Evolutionary conservation across 2,113 vertebrate genomes (phyloP), one percentile per base, ranked within the genome.

Genomic region (Ceuthmochares aereus): DNA sequence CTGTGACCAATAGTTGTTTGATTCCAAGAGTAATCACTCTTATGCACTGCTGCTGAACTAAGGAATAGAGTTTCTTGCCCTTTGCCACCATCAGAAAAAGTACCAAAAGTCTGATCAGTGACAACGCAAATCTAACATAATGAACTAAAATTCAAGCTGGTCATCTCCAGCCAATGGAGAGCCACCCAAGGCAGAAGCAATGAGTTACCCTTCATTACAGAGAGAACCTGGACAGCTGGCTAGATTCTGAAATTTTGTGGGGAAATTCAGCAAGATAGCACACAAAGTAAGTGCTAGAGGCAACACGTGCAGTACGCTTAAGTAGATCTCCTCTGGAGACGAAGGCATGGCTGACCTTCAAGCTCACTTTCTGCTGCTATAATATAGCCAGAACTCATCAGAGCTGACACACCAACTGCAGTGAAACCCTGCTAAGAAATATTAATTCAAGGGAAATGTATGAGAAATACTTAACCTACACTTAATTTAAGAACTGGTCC

Each of bases 291-390:
- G 8, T 12, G 29, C 30, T 6, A n/a, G 12, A 59, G 52, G 64
- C 19, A 77, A 36, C 16, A 14, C 0, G 3, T 18, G 9, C 49
- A 62, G 32, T n/a, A 32, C 0, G 0, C 6, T 34, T 14, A 59
- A 37, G 52, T 21, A 34, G 20, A n/a, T 21, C 14, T 34, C 42
- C 40, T 42, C 55, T 37, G 75, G 52, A 76, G 88, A 52, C 4
- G 1, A 37, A 66, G 32, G 25, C 42, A 30, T 3, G 3, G n/a
- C n/a, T 83, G 45, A 80, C 21, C 55, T 81, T 84, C 91, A 63
- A 51, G 42, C 18, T 75, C 47, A 21, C 34, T 60, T 90, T 23
- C 78, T 32, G 43, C 26, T 75, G 81, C 49, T 75, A 11, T 32
- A 29, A 59, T 16, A n/a, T 2, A 87, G 72, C 14, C 21, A 72